phyloP scores from a whole-genome alignment of 2,113 vertebrate genomes.

The Elanoides forficatus region DNA sequence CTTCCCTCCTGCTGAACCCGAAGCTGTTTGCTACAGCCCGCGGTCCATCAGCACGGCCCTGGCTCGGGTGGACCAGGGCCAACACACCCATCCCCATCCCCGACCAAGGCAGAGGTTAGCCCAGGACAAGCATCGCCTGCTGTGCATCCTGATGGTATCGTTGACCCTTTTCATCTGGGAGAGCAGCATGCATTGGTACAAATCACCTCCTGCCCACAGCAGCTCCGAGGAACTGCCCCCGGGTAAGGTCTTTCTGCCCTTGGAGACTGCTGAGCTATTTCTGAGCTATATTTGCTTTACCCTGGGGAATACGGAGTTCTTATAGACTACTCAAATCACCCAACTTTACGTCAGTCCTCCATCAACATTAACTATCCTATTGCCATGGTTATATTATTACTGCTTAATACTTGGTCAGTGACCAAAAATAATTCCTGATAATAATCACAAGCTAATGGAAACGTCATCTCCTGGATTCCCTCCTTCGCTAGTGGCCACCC shows the following conservation, averaged over 20 bases:
- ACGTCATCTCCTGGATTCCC: neutral
- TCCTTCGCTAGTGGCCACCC: neutral
- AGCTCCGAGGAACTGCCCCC: neutral
- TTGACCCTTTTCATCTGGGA: neutral
- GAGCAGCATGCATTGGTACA: neutral
- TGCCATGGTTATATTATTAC: neutral
- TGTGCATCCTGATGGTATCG: neutral
- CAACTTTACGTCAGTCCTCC: neutral
- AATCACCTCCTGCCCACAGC: neutral
- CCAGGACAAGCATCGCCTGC: neutral
- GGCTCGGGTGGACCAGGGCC: fast-evolving
- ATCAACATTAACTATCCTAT: neutral
- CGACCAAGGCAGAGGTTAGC: neutral
- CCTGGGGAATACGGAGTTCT: neutral
- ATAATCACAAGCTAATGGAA: neutral
- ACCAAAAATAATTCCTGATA: neutral
- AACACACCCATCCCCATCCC: neutral
- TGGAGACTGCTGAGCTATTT: neutral
- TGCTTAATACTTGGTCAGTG: neutral
- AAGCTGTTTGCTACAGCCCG: neutral
- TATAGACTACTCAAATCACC: neutral
- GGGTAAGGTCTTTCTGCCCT: neutral
- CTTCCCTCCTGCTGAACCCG: neutral
- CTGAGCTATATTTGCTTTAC: neutral
- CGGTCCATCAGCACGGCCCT: neutral